Base-by-base conservation (phyloP, 2,888 invertebrate genomes). In the Leucoptera coffeella region DNA sequence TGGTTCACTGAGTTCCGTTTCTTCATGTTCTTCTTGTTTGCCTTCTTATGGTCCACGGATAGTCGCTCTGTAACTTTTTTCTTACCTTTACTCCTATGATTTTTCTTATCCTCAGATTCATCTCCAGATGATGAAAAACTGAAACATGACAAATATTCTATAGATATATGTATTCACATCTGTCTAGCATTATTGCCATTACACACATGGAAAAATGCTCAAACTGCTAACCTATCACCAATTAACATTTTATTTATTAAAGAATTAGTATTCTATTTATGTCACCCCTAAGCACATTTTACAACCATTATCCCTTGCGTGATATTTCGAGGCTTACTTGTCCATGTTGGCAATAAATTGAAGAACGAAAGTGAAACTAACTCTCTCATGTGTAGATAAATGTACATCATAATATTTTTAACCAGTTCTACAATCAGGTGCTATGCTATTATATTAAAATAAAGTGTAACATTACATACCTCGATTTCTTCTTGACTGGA, bases 1-100 rank as follows among this genome's bases (percentile, higher is more conserved):
- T 80, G 76, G 54, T 80, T 81, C 41, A 74, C 62, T 39, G 74
- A 65, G 41, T 74, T 61, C 43, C 80, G 80, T 40, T 59, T 69
- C 51, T 73, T 75, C 45, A 37, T 49, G 43, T 56, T 73, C 58
- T 65, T 77, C 34, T 73, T 74, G 12, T 59, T 58, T 29, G 42
- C 33, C 45, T 58, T 69, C 39, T 60, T 65, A 31, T 50, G 54
- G 35, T 60, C 58, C 32, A 67, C 46, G 30, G 75, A 73, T 33
- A 78, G 50, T 39, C 78, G 60, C 41, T 77, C 75, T 35, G 75
- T 72, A 38, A 78, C 53, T 55, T 77, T 77, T 37, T 69, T 65
- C 37, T 61, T 50, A 26, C 46, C 45, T 44, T 61, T 30, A 29
- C 24, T 69, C 42, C 62, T 67, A 15, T 40, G 36, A 29, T 32